Base-by-base conservation (phyloP, 2,113 vertebrate species). In the Cyanoliseus patagonus region DNA sequence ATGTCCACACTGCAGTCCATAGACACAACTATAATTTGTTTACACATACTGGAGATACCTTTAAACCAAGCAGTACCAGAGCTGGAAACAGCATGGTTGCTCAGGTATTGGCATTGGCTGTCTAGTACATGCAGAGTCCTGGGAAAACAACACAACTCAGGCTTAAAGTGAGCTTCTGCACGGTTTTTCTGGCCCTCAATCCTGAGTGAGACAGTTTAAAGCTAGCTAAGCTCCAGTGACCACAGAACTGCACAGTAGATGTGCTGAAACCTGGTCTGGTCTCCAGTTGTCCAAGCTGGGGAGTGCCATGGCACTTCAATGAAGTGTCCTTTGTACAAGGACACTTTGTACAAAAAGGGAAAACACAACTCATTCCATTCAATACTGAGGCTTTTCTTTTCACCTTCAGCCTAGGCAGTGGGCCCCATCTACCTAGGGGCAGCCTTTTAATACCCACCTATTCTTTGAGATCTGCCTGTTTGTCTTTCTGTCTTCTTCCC, bases 371-470 rank as follows among this genome's bases (percentile, higher is more conserved):
- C 18, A 22, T 19, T 16, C 17, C 28, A 53, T 30, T 28, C 57
- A 47, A 17, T 1, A 2, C 2, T 2, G 1, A 75, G 24, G 59
- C 4, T 1, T 49, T 53, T 25, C 23, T 63, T 76, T 9, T 31
- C 9, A 63, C 23, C 17, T 75, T 85, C 42, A 82, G 14, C 51
- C 28, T n/a, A 22, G 19, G 13, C 17, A 30, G 64, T 35, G 27
- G 10, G 6, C 4, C 7, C 7, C 28, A 46, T 64, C 17, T 16
- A 22, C 18, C 9, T 20, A 55, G 30, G 7, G 24, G 57, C 12
- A 46, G 14, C 10, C 5, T 79, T 79, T 63, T 24, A 64, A 33
- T 16, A 80, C 6, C 16, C 35, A 47, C 2, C 2, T 3, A 33
- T 76, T 80, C 49, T 83, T 44, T 73, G 15, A 86, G 11, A 17